Percentiles rank a stretch among this genome's conserved stretches.
Conservation (phyloP, 2,797 vertebrate species). For the Chiloscyllium punctatum region DNA sequence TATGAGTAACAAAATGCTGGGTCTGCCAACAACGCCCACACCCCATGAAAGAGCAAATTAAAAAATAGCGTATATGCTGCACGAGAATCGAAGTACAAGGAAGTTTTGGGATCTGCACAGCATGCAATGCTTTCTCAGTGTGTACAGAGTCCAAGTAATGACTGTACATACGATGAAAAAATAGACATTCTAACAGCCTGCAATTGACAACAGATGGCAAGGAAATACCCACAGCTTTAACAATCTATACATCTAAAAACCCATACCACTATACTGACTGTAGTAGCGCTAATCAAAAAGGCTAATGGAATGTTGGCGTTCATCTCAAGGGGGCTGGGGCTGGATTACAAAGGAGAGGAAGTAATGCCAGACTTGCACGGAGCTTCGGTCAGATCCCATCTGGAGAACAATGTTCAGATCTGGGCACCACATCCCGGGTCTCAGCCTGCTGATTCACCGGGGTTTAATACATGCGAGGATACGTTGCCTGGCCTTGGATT, state of each 20-base stretch:
- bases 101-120: background rate
- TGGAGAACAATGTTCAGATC: background rate
- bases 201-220: slow-evolving; percentile 24
- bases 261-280: slow-evolving; percentile 8
- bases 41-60: no score
- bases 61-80: background rate
- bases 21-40: no score
- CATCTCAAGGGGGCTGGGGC: slow-evolving; percentile 3
- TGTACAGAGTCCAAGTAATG: background rate
- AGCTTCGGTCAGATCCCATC: background rate
- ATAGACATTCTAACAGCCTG: slow-evolving; percentile 13
- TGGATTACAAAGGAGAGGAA: slow-evolving; percentile 20
- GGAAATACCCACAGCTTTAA: slow-evolving; percentile 23
- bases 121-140: background rate
- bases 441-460: no score
- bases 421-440: background rate
- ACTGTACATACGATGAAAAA: background rate
- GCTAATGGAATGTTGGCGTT: slow-evolving; percentile 20
- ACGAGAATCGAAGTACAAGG: background rate
- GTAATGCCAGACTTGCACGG: background rate
- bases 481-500: background rate
- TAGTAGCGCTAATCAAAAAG: slow-evolving; percentile 6
- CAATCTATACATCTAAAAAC: background rate
- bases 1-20: no score
- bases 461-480: background rate